These are phyloP conservation scores for Craterocephalus amniculus DNA, from an alignment of 2,797 vertebrate species.

Conservation along the genomic window DNA sequence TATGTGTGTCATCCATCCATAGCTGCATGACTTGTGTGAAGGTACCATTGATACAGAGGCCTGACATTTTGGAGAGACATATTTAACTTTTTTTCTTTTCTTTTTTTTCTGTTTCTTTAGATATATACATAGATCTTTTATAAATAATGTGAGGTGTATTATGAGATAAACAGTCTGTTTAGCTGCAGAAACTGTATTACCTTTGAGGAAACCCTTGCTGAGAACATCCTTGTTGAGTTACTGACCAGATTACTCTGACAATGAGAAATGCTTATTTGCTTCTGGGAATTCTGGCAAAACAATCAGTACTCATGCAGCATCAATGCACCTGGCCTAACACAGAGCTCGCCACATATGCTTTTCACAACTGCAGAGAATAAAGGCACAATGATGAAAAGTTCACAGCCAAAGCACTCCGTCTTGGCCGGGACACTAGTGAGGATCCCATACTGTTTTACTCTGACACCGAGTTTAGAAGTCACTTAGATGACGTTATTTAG, in stretches of 20 bases:
- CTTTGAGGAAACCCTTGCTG: neutral
- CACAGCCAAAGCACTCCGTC: slow-evolving; percentile 43
- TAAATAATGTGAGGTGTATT: neutral
- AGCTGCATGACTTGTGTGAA: neutral
- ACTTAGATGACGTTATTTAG: slow-evolving; percentile 47
- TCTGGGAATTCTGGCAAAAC: slow-evolving; percentile 42
- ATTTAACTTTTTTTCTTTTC: no score
- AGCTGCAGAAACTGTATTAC: neutral
- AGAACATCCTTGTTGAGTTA: neutral
- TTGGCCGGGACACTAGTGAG: slow-evolving; percentile 26
- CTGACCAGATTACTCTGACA: slow-evolving; percentile 18
- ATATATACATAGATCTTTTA: no score
- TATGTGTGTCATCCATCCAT: neutral
- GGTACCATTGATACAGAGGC: neutral
- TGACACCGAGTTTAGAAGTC: slow-evolving; percentile 38
- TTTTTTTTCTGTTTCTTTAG: neutral
- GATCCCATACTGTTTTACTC: slow-evolving; percentile 30
- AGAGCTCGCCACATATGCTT: slow-evolving; percentile 71
- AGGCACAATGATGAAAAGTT: slow-evolving; percentile 43
- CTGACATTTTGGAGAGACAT: no score
- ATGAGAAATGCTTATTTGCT: slow-evolving; percentile 24
- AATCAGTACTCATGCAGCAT: slow-evolving; percentile 28
- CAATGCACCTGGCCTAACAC: slow-evolving; percentile 51
- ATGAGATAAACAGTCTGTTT: neutral
- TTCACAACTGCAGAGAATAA: slow-evolving; percentile 57